Conservation (phyloP, 2,113 vertebrate genomes). For the Connochaetes taurinus region DNA sequence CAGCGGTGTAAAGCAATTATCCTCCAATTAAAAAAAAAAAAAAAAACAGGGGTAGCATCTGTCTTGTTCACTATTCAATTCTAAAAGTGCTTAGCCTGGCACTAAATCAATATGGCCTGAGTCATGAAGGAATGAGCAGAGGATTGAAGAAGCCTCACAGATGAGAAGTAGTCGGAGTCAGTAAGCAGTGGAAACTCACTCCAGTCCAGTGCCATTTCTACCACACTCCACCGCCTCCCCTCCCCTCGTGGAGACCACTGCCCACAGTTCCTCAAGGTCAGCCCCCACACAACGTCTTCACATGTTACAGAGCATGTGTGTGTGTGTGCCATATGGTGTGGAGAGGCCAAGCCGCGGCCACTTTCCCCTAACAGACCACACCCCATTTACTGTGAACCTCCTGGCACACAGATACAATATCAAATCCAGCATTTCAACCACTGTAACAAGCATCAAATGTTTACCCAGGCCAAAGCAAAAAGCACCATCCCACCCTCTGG, state of each 20-base stretch:
- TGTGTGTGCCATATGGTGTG: neutral
- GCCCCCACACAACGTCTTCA: neutral
- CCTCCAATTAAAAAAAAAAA: neutral
- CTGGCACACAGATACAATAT: constrained; percentile 21
- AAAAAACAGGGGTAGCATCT: neutral
- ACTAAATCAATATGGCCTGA: too few relatives aligned
- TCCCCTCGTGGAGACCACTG: neutral
- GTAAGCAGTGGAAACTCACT: neutral
- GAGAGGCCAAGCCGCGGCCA: constrained; percentile 24
- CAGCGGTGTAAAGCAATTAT: neutral
- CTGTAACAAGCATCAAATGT: constrained; percentile 22
- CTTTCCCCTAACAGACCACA: constrained; percentile 36
- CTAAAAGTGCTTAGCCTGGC: neutral
- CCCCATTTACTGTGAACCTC: constrained; percentile 47
- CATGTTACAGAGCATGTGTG: neutral
- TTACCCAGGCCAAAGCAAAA: constrained; percentile 4
- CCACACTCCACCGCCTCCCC: fast-evolving
- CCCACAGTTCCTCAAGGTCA: neutral
- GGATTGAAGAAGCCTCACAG: neutral
- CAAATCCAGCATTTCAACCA: constrained; percentile 27
- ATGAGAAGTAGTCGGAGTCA: neutral
- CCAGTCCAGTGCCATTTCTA: neutral
- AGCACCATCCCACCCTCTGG: neutral
- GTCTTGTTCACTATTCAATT: neutral
- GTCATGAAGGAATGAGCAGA: neutral